These are phyloP conservation scores for Argyresthia goedartella DNA, from an alignment of 2,888 invertebrate species.

Conservation along the genomic window DNA sequence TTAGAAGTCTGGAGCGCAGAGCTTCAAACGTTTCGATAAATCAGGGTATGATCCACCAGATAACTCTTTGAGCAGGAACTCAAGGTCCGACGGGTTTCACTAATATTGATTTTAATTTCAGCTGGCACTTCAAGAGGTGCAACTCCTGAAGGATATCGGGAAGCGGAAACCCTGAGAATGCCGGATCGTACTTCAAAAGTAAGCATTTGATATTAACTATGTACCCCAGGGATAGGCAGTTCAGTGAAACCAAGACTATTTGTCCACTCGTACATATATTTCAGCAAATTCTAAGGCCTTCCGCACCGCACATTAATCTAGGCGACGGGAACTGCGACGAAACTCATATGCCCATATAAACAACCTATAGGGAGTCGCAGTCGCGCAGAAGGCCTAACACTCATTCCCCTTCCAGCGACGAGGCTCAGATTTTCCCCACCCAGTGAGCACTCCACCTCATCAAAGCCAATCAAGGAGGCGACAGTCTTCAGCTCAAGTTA, in stretches of 20 bases:
- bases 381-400: neutral
- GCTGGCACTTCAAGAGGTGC: constrained; percentile 40
- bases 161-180: constrained; percentile 56
- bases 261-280: too few species aligned
- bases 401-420: constrained; percentile 37
- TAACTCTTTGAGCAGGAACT: neutral
- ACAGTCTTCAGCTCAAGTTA: constrained; percentile 54
- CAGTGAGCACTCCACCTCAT: constrained; percentile 56
- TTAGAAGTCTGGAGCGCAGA: constrained; percentile 50
- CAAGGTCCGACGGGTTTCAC: neutral
- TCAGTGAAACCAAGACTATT: too few species aligned
- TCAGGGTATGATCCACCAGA: constrained; percentile 27
- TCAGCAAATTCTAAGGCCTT: too few species aligned
- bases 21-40: constrained; percentile 62
- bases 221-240: too few species aligned
- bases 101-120: constrained; percentile 12
- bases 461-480: constrained; percentile 43
- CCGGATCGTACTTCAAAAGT: constrained; percentile 52
- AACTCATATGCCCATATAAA: too few species aligned
- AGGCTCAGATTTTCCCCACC: constrained; percentile 58
- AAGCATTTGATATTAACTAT: constrained; percentile 7
- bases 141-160: constrained; percentile 60
- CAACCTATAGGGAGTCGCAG: too few species aligned
- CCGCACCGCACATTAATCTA: too few species aligned
- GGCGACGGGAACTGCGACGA: too few species aligned